Evolutionary conservation across 2,113 vertebrate species (phyloP), one percentile per base, ranked within the genome.

Genomic region (Callospermophilus lateralis): DNA sequence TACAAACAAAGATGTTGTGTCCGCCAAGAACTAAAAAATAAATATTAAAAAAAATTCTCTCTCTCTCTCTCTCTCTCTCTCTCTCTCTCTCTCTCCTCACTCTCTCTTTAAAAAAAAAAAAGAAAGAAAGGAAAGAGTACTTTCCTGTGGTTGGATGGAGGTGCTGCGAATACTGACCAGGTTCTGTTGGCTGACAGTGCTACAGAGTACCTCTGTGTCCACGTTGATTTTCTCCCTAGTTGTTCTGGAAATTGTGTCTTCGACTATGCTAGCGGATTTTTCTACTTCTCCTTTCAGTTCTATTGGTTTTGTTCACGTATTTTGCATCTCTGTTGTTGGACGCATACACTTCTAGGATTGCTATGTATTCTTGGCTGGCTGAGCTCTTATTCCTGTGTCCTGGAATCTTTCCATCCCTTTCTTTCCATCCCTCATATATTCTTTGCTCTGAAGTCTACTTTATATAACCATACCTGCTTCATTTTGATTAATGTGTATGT

Each of bases 71-170:
- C n/a, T n/a, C n/a, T n/a, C n/a, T n/a, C n/a, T n/a, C n/a, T n/a
- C n/a, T n/a, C n/a, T n/a, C n/a, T n/a, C n/a, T n/a, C n/a, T n/a
- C n/a, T n/a, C n/a, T n/a, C n/a, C n/a, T n/a, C n/a, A n/a, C n/a
- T n/a, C n/a, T n/a, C n/a, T n/a, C n/a, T n/a, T n/a, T n/a, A n/a
- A n/a, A n/a, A n/a, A n/a, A n/a, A n/a, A n/a, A n/a, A n/a, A n/a
- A n/a, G n/a, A n/a, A n/a, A n/a, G 58, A 37, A 39, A 83, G 84
- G 22, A 32, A 53, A 3, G 8, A 19, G 17, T 28, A 0, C 70
- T 65, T 63, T 92, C 28, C 4, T 53, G 3, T 10, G 26, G 3
- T 16, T 65, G 53, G 45, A 7, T 26, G 1, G 4, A 28, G 0
- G 1, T 34, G n/a, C 55, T 28, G 12, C 24, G 32, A 70, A 34